phyloP scores from a whole-genome alignment of 64 coral and sea anemone genomes.

The Acropora yongei region DNA sequence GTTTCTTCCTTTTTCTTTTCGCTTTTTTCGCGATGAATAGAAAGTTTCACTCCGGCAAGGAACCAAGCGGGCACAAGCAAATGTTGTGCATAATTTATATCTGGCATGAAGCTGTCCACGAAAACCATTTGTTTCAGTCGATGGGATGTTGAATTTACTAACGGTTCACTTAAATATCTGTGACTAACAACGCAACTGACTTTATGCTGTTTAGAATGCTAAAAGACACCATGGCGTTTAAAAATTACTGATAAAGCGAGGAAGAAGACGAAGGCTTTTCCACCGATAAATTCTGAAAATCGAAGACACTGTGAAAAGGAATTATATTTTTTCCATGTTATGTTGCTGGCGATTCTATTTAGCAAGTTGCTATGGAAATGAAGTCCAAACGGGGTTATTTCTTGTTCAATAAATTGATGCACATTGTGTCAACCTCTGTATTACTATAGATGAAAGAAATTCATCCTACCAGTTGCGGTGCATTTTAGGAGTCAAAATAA shows the following conservation, averaged over 20 bases:
- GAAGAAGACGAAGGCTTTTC: too few relatives aligned
- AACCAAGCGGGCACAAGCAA: neutral
- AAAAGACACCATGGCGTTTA: too few relatives aligned
- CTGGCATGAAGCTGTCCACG: too few relatives aligned
- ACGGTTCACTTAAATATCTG: too few relatives aligned
- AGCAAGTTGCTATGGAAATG: neutral
- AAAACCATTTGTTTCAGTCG: too few relatives aligned
- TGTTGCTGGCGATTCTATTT: neutral
- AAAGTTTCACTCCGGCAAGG: neutral
- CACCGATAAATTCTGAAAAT: neutral
- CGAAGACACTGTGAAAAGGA: neutral
- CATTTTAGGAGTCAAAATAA: slow-evolving; percentile 28
- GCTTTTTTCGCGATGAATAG: too few relatives aligned
- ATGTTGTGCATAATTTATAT: slow-evolving; percentile 12
- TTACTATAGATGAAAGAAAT: slow-evolving; percentile 19
- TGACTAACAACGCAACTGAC: too few relatives aligned
- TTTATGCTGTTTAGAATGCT: too few relatives aligned
- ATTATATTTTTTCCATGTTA: neutral
- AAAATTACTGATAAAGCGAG: too few relatives aligned
- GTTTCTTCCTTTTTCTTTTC: too few relatives aligned
- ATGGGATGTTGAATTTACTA: too few relatives aligned
- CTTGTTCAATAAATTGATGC: neutral
- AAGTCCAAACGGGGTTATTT: slow-evolving; percentile 13
- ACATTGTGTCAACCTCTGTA: neutral
- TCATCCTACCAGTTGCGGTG: slow-evolving; percentile 30